These are phyloP conservation scores for Fregata magnificens DNA, from an alignment of 2,113 vertebrate species.

Conservation along the genomic window DNA sequence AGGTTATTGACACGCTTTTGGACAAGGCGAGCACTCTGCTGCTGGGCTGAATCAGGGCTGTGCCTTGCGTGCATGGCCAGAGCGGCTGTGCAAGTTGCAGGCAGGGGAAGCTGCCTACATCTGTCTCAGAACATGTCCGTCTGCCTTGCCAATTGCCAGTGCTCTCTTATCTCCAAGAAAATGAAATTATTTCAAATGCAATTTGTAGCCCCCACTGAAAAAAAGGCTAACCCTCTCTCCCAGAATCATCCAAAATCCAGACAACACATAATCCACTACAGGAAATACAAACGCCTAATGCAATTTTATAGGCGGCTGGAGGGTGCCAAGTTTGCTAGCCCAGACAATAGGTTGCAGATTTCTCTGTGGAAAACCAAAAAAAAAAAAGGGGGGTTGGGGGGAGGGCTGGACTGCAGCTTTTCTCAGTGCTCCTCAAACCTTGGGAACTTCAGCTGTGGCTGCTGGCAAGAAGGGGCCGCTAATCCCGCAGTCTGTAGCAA, in stretches of 20 bases:
- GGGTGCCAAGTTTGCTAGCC: slow-evolving; percentile 30
- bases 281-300: slow-evolving; percentile 46
- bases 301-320: slow-evolving; percentile 22
- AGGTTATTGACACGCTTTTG: not conserved
- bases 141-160: not conserved
- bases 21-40: not conserved
- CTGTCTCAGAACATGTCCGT: accelerated
- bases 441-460: slow-evolving; percentile 17
- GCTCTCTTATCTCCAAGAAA: not conserved
- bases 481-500: not conserved
- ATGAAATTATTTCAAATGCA: slow-evolving; percentile 34
- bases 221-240: not conserved
- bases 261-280: slow-evolving; percentile 15
- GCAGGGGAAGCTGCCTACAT: not conserved
- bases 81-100: not conserved
- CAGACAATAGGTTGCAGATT: slow-evolving; percentile 41
- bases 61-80: not conserved
- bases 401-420: not conserved
- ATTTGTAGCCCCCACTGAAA: not conserved
- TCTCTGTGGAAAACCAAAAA: not conserved
- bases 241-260: not conserved
- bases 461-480: slow-evolving; percentile 25
- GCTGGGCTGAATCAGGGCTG: not conserved
- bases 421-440: not conserved
- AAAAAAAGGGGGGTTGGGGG: accelerated